Conservation (phyloP, 1,140 invertebrate species). For the Drosophila subpulchrella region DNA sequence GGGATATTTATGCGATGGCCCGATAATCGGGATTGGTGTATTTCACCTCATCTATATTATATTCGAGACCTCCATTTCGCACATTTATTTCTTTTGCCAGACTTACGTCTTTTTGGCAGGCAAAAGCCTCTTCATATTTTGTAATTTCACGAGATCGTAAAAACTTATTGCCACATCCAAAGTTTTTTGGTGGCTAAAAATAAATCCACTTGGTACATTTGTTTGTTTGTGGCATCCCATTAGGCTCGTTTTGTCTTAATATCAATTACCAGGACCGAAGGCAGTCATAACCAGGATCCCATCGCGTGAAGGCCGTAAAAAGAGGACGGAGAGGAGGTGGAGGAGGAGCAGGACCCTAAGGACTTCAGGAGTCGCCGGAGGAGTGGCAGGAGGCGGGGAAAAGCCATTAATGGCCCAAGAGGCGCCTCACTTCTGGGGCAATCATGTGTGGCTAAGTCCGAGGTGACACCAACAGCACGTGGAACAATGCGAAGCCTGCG, state of each 20-base stretch:
- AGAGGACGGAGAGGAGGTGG: not conserved
- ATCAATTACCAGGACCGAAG: constrained; percentile 62
- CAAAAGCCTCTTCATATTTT: constrained; percentile 40
- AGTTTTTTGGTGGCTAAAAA: constrained; percentile 49
- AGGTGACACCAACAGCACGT: constrained; percentile 28
- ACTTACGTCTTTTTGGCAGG: constrained; percentile 10
- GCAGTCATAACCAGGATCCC: constrained; percentile 47
- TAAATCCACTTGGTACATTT: constrained; percentile 55
- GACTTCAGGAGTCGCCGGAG: not conserved
- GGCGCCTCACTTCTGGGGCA: constrained; percentile 46
- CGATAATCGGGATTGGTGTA: constrained; percentile 19
- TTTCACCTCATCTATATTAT: not conserved
- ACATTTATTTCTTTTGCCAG: constrained; percentile 29
- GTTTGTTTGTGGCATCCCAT: constrained; percentile 54
- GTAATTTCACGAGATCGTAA: constrained; percentile 54
- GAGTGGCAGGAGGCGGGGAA: constrained; percentile 1
- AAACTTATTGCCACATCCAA: constrained; percentile 56
- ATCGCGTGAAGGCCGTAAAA: constrained; percentile 59
- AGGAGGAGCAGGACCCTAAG: not conserved
- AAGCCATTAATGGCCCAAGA: constrained; percentile 42
- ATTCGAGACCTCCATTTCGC: not conserved
- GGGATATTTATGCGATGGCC: constrained; percentile 34
- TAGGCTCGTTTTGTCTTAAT: constrained; percentile 68
- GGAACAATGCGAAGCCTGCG: constrained; percentile 22
- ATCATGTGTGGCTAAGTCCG: constrained; percentile 46